Evolutionary conservation across 2,888 invertebrate species (phyloP).

Genomic region (Argynnis bischoffii): DNA sequence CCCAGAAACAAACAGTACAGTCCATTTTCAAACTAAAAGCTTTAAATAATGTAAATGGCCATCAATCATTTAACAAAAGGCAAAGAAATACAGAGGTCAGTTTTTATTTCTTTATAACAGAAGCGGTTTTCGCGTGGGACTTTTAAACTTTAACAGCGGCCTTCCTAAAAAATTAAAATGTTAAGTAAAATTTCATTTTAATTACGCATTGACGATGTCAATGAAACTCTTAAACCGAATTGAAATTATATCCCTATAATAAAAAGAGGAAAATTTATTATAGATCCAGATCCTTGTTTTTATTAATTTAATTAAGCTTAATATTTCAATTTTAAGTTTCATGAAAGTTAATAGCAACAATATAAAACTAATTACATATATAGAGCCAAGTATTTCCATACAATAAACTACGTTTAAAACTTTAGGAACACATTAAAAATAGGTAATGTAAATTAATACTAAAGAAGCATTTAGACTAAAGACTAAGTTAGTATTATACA

Average conservation of each 20-base stretch:
- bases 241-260: background rate
- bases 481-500: too few species aligned
- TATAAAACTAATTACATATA: too few species aligned
- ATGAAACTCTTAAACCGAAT: background rate
- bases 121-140: constrained; percentile 46
- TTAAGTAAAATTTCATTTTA: constrained; percentile 1
- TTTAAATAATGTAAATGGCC: constrained; percentile 66
- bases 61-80: constrained; percentile 76
- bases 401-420: too few species aligned
- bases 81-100: constrained; percentile 40
- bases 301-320: too few species aligned
- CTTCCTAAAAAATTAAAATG: background rate
- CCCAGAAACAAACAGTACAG: constrained; percentile 67
- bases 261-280: background rate
- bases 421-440: too few species aligned
- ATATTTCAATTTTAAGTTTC: too few species aligned
- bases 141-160: background rate
- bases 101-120: constrained; percentile 44
- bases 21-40: constrained; percentile 74
- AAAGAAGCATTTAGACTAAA: too few species aligned
- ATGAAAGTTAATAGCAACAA: too few species aligned
- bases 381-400: too few species aligned
- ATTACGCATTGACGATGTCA: background rate
- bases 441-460: too few species aligned
- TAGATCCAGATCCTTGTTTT: too few species aligned